These are phyloP conservation scores for Chromis chromis DNA, from an alignment of 2,797 vertebrate genomes.

Conservation along the genomic window DNA sequence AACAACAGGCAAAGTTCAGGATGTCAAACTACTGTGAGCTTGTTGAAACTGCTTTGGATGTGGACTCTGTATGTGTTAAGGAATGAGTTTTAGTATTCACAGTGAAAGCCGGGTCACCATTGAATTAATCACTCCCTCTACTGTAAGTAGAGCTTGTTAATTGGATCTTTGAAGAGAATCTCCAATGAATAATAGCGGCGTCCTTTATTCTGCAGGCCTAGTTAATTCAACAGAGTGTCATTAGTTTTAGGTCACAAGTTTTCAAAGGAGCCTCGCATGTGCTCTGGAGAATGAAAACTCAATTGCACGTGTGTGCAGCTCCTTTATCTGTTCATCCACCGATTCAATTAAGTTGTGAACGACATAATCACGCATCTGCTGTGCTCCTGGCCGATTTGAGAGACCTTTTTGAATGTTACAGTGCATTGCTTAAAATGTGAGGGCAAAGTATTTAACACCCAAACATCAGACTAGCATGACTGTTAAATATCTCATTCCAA, in stretches of 20 bases:
- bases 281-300: conserved; percentile 4
- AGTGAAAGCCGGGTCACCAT: conserved; percentile 40
- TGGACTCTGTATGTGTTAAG: neutral
- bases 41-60: conserved; percentile 14
- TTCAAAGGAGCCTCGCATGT: conserved; percentile 17
- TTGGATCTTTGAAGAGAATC: conserved; percentile 62
- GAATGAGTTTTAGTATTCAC: conserved; percentile 44
- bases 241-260: conserved; percentile 61
- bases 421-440: neutral
- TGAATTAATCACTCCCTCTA: conserved; percentile 55
- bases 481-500: neutral
- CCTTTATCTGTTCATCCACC: conserved; percentile 14
- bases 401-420: neutral
- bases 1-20: neutral
- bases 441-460: neutral
- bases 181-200: conserved; percentile 56
- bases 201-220: conserved; percentile 44
- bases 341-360: conserved; percentile 8
- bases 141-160: conserved; percentile 64
- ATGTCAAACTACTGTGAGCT: conserved; percentile 4
- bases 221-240: conserved; percentile 57
- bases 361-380: conserved; percentile 21
- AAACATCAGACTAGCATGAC: neutral
- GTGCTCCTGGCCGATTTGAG: neutral
- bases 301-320: neutral